Evolutionary conservation across 2,797 vertebrate species (phyloP).

Genomic region (Spinus pinus): DNA sequence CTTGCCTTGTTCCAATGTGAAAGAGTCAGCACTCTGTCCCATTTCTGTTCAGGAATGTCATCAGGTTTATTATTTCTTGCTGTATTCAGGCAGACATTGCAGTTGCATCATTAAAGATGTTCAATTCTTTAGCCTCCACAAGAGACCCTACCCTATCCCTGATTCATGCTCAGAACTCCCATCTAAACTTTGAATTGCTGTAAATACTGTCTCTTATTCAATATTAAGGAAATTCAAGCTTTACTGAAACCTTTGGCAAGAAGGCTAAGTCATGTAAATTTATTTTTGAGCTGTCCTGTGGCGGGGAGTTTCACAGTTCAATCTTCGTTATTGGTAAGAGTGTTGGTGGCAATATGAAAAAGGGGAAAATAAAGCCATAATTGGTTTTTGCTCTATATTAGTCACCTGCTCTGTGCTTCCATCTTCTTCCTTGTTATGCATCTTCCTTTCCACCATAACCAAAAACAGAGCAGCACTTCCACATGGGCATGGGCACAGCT

Average conservation of each 20-base stretch:
- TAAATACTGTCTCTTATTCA: not conserved
- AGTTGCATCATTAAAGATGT: not conserved
- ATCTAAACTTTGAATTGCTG: not conserved
- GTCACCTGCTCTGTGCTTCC: not conserved
- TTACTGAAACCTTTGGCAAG: not conserved
- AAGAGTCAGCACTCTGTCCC: not conserved
- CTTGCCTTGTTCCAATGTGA: not conserved
- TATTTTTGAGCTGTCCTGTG: not conserved
- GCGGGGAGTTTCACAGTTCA: not conserved
- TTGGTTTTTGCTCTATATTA: not conserved
- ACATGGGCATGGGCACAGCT: not conserved
- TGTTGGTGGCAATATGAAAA: not conserved
- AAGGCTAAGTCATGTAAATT: not conserved
- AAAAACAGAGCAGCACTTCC: not conserved
- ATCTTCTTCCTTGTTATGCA: not conserved
- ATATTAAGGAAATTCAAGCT: not conserved
- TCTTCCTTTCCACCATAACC: not conserved
- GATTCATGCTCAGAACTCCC: not conserved
- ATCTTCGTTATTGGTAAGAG: fast-evolving
- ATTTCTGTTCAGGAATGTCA: not conserved
- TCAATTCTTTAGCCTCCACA: not conserved
- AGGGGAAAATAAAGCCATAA: not conserved
- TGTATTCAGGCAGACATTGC: not conserved
- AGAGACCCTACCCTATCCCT: not conserved
- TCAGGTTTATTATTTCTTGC: not conserved